Base-by-base conservation (phyloP, 1,140 invertebrate species). In the Polypedilum pembai region DNA sequence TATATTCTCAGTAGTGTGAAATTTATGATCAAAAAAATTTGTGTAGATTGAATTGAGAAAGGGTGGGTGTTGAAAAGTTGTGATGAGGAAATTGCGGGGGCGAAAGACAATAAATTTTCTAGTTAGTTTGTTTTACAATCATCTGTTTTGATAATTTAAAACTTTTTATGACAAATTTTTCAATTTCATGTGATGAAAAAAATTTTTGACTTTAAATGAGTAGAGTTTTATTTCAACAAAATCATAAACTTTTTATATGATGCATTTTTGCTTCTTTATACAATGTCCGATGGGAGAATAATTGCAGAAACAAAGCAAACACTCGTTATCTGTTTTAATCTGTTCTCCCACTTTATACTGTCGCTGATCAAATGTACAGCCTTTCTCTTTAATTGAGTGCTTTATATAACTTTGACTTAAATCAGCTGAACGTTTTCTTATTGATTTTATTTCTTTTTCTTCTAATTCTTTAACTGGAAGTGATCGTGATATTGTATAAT, bases 31-130 rank as follows among this genome's bases (percentile, higher is more conserved):
- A 56, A 56, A 56, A 33, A 33, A 33, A 33, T 33, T 33, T 56
- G 45, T 56, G 8, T 56, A n/a, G 45, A 56, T 56, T 56, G 12
- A 2, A n/a, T 56, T 56, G 45, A n/a, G 45, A 56, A 8, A 33
- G 24, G 24, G 24, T 33, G 24, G 1, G 24, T 33, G 24, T 3
- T 1, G 5, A 33, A 45, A 45, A 56, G 8, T 56, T 56, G 15
- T n/a, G n/a, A 56, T 56, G 45, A 56, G 45, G 45, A 56, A 56
- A 56, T 56, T 56, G 10, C 45, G 45, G 12, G 45, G 45, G 45
- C n/a, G 12, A 12, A 33, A 33, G 24, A 33, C 24, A 33, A 33
- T 33, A 33, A 33, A 3, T 33, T 33, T 33, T 33, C 2, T 33
- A 33, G 24, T 33, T 33, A 33, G 24, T 33, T 33, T 33, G 24